phyloP scores from a whole-genome alignment of 1,140 invertebrate genomes.

The Pseudachorutes palmiensis region DNA sequence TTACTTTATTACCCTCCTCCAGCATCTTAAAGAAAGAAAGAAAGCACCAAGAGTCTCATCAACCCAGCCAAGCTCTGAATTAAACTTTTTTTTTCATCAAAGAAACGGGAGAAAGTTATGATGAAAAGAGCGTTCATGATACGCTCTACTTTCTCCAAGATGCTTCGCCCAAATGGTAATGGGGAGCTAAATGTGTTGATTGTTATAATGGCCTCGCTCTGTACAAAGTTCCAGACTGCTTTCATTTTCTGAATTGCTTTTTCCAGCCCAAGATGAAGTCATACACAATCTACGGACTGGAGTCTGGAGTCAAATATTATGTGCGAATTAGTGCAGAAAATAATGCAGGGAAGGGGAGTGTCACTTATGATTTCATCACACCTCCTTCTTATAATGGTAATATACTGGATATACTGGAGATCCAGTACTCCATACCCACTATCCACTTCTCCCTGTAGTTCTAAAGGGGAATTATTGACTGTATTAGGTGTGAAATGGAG shows the following conservation, averaged over 20 bases:
- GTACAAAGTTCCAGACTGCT: too few species aligned
- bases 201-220: too few species aligned
- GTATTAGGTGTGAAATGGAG: conserved; percentile 6
- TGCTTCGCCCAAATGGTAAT: too few species aligned
- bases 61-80: too few species aligned
- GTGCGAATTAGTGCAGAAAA: conserved; percentile 81
- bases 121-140: too few species aligned
- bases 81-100: background rate
- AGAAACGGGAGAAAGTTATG: background rate
- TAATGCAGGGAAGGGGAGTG: conserved; percentile 79
- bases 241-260: background rate
- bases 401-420: background rate
- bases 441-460: too few species aligned
- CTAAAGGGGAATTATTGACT: background rate
- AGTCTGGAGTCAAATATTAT: conserved; percentile 76
- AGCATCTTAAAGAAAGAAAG: too few species aligned
- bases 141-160: too few species aligned
- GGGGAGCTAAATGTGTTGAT: too few species aligned
- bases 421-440: too few species aligned
- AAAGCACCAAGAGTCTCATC: background rate
- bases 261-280: conserved; percentile 45
- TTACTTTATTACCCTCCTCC: background rate
- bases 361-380: conserved; percentile 78
- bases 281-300: conserved; percentile 68
- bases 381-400: background rate